Conservation (phyloP, 2,113 vertebrate genomes). For the Seriola dumerili region DNA sequence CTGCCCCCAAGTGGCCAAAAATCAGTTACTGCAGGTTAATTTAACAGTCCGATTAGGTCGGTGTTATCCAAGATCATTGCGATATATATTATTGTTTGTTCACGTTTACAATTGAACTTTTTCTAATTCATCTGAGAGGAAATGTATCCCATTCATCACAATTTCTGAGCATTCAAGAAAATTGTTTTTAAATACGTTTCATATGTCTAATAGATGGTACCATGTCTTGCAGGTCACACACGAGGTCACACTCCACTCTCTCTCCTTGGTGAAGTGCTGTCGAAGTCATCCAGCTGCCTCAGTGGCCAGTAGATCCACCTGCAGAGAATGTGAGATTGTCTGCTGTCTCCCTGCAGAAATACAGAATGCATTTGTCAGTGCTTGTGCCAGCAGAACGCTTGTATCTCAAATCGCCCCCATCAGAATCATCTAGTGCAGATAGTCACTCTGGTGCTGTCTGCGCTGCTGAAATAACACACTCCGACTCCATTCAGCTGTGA, state of each 20-base stretch:
- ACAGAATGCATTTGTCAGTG: constrained; percentile 65
- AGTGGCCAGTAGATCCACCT: constrained; percentile 55
- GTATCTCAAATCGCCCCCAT: constrained; percentile 68
- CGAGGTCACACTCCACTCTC: background rate
- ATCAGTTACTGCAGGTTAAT: background rate
- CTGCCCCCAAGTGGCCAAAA: background rate
- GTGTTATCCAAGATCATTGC: no score
- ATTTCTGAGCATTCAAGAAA: no score
- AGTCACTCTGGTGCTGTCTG: constrained; percentile 63
- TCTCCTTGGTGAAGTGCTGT: constrained; percentile 22
- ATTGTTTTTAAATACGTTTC: no score
- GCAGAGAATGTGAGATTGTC: constrained; percentile 62
- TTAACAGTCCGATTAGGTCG: background rate
- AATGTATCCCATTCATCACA: no score
- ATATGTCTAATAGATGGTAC: background rate
- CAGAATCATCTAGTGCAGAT: constrained; percentile 66
- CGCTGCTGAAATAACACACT: constrained; percentile 73
- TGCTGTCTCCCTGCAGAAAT: constrained; percentile 57
- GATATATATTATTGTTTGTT: background rate
- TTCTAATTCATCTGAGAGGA: no score
- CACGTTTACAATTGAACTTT: no score
- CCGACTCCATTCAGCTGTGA: constrained; percentile 77
- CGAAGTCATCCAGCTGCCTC: constrained; percentile 46
- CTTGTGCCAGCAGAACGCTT: constrained; percentile 66
- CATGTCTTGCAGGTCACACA: no score